A percentile compares a stretch with the other conserved stretches of the same genome.
Evolutionary conservation across 2,113 vertebrate species (phyloP).

Genomic region (Emberiza fucata): DNA sequence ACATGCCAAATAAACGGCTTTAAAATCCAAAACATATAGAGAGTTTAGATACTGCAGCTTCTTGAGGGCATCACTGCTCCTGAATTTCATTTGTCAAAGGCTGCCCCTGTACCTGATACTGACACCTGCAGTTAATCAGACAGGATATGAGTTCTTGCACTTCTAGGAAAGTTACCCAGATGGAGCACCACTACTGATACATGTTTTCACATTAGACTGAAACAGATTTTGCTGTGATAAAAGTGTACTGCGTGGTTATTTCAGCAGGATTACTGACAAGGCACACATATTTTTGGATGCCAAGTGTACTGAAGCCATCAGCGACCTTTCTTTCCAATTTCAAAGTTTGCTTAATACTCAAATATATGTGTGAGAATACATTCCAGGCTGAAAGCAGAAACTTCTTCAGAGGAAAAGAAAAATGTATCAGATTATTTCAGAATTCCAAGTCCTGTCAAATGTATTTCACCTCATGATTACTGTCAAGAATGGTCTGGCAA

Average conservation of each 20-base stretch:
- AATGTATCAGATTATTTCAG: neutral
- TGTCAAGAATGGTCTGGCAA: neutral
- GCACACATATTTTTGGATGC: neutral
- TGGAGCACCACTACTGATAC: neutral
- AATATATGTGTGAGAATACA: neutral
- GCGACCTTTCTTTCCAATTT: neutral
- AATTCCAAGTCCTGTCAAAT: neutral
- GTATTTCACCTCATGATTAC: neutral
- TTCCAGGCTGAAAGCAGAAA: neutral
- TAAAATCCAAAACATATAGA: neutral
- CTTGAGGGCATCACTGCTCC: neutral
- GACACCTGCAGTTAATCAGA: neutral
- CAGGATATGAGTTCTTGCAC: neutral
- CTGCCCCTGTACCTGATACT: neutral
- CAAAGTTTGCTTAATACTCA: neutral
- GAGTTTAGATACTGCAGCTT: neutral
- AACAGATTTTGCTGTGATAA: neutral
- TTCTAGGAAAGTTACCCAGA: neutral
- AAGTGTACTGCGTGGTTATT: neutral
- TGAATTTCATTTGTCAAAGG: neutral
- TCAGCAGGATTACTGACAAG: neutral
- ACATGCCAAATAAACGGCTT: neutral
- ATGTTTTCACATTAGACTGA: neutral
- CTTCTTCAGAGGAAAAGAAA: neutral
- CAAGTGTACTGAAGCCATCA: neutral